Conservation (phyloP, 2,797 vertebrate species). For the Triplophysa bombifrons region DNA sequence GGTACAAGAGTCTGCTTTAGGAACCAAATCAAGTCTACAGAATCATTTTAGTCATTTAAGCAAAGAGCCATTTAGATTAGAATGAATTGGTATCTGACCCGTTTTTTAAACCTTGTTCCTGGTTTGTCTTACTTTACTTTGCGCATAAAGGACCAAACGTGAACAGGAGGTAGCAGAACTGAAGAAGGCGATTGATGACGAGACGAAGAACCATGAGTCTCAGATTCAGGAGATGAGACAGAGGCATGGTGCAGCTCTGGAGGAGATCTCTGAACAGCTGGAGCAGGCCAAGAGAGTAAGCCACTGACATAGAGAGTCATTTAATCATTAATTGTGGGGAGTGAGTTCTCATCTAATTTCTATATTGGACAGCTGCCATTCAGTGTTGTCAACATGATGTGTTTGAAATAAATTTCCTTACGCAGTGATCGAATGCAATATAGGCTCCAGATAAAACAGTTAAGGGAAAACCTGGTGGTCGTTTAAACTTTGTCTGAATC, state of each 20-base stretch:
- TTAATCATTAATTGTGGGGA: conserved; percentile 9
- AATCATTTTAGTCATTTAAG: too few species aligned
- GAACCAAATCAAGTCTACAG: not conserved
- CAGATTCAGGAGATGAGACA: conserved; percentile 97
- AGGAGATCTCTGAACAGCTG: conserved; percentile 93
- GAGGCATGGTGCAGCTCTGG: conserved; percentile 85
- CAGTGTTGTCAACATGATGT: conserved; percentile 4
- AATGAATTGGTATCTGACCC: too few species aligned
- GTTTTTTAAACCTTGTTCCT: not conserved
- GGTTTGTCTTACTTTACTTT: not conserved
- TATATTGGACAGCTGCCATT: conserved; percentile 2
- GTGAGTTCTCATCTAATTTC: not conserved
- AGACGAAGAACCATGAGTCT: conserved; percentile 91
- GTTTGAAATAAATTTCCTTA: not conserved
- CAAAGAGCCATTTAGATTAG: too few species aligned
- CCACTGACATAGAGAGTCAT: not conserved
- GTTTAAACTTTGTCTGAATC: conserved; percentile 21
- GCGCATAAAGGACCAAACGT: conserved; percentile 83
- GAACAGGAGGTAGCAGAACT: conserved; percentile 96
- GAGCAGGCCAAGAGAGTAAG: conserved; percentile 95
- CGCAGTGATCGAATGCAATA: not conserved
- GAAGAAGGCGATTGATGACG: conserved; percentile 96
- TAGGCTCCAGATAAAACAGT: conserved; percentile 1
- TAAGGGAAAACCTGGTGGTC: not conserved
- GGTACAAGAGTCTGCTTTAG: conserved; percentile 69